Conservation (phyloP, 35 echinoderm and acorn worm species). For the Apostichopus japonicus region DNA sequence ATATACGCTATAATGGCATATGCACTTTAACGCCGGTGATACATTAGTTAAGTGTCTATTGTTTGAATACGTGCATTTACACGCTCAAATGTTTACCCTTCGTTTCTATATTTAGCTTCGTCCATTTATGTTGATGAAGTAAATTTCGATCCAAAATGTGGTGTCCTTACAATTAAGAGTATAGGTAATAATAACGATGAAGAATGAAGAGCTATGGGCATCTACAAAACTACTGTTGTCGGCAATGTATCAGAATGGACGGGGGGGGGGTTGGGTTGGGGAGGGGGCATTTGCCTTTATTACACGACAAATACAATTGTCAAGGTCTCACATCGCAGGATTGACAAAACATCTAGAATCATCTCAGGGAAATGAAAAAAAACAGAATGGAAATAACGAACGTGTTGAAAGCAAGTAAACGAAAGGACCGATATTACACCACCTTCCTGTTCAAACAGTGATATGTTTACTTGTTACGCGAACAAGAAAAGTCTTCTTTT, state of each 20-base stretch:
- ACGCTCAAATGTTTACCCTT: background rate
- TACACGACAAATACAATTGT: background rate
- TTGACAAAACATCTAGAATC: too few relatives aligned
- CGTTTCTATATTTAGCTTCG: background rate
- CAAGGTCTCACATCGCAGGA: background rate
- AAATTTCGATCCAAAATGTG: background rate
- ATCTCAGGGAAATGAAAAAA: too few relatives aligned
- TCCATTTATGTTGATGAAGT: background rate
- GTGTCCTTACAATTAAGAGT: background rate
- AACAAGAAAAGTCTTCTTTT: too few relatives aligned
- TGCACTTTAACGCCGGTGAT: background rate
- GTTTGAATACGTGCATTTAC: background rate
- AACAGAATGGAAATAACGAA: too few relatives aligned
- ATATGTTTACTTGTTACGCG: too few relatives aligned
- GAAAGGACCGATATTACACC: too few relatives aligned
- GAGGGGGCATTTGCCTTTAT: too few relatives aligned
- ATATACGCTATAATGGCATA: too few relatives aligned
- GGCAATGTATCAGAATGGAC: background rate
- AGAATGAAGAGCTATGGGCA: background rate
- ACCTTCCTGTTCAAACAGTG: too few relatives aligned
- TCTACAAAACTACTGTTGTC: background rate
- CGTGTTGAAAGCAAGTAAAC: too few relatives aligned
- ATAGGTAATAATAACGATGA: background rate
- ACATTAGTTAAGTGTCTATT: background rate
- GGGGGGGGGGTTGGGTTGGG: too few relatives aligned